Conservation (phyloP, 1,140 invertebrate species). For the Eueides isabella region DNA sequence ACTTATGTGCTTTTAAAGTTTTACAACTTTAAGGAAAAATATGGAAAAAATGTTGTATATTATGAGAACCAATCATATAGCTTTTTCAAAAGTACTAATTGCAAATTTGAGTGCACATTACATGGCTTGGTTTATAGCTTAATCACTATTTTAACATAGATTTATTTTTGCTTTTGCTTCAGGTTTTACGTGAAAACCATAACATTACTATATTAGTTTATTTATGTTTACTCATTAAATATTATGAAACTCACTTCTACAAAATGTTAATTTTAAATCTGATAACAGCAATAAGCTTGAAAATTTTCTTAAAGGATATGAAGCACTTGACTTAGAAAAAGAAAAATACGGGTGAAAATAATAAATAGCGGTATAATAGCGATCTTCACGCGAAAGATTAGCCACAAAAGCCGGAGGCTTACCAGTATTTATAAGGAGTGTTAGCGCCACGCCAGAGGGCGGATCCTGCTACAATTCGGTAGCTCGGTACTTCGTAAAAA, state of each 20-base stretch:
- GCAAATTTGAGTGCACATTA: neutral
- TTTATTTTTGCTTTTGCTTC: neutral
- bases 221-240: no score
- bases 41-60: neutral
- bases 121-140: neutral
- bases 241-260: neutral
- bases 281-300: conserved; percentile 19
- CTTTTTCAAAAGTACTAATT: neutral
- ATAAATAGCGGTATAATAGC: conserved; percentile 80
- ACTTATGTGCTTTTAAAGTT: conserved; percentile 2
- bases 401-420: conserved; percentile 76
- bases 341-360: conserved; percentile 75
- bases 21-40: neutral
- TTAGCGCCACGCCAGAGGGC: conserved; percentile 68
- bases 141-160: conserved; percentile 21
- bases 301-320: conserved; percentile 63
- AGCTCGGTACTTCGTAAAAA: conserved; percentile 49
- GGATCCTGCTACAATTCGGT: conserved; percentile 53
- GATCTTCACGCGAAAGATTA: conserved; percentile 81
- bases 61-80: neutral
- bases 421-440: conserved; percentile 80
- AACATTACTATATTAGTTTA: neutral
- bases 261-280: neutral
- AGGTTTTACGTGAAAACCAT: no score
- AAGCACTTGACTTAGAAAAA: conserved; percentile 72